Percentiles rank a stretch among this genome's conserved stretches.
phyloP scores from a whole-genome alignment of 2,888 invertebrate genomes.

The Drosophila helvetica region DNA sequence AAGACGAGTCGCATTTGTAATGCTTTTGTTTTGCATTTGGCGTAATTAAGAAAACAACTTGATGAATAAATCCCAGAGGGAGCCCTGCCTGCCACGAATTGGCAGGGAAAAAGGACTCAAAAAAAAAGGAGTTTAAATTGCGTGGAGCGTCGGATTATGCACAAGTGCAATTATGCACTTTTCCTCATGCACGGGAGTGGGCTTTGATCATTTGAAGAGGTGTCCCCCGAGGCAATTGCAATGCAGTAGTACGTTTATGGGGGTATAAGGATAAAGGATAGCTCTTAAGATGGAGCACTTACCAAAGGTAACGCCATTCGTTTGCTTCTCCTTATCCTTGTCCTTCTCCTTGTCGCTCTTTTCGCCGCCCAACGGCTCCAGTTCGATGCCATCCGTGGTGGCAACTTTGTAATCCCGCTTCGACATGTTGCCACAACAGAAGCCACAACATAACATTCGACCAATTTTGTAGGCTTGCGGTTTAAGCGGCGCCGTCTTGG shows the following conservation, averaged over 20 bases:
- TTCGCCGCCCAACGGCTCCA: slow-evolving; percentile 83
- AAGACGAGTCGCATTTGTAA: slow-evolving; percentile 56
- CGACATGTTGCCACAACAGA: slow-evolving; percentile 83
- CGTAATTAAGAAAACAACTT: slow-evolving; percentile 74
- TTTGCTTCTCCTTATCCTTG: slow-evolving; percentile 81
- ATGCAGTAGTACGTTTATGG: slow-evolving; percentile 1
- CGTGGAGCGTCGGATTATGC: slow-evolving; percentile 67
- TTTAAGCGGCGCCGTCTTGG: slow-evolving; percentile 73
- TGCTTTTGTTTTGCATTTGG: slow-evolving; percentile 70
- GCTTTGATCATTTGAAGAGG: slow-evolving; percentile 67
- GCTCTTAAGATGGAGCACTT: slow-evolving; percentile 56
- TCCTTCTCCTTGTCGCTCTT: slow-evolving; percentile 82
- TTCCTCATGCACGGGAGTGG: slow-evolving; percentile 8
- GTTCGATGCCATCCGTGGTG: slow-evolving; percentile 83
- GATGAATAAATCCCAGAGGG: slow-evolving; percentile 53
- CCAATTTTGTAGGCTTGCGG: slow-evolving; percentile 75
- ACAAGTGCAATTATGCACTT: slow-evolving; percentile 81
- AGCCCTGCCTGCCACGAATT: slow-evolving; percentile 10
- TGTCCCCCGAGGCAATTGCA: slow-evolving; percentile 39
- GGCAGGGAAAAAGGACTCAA: slow-evolving; percentile 4
- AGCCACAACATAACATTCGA: slow-evolving; percentile 84
- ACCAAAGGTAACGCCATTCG: slow-evolving; percentile 83
- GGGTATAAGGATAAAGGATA: not conserved
- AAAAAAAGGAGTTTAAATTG: slow-evolving; percentile 39
- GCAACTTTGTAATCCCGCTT: slow-evolving; percentile 84